A percentile compares a stretch with the other conserved stretches of the same genome.
Evolutionary conservation across 2,888 invertebrate species (phyloP).

Genomic region (Sarcophaga carnaria): DNA sequence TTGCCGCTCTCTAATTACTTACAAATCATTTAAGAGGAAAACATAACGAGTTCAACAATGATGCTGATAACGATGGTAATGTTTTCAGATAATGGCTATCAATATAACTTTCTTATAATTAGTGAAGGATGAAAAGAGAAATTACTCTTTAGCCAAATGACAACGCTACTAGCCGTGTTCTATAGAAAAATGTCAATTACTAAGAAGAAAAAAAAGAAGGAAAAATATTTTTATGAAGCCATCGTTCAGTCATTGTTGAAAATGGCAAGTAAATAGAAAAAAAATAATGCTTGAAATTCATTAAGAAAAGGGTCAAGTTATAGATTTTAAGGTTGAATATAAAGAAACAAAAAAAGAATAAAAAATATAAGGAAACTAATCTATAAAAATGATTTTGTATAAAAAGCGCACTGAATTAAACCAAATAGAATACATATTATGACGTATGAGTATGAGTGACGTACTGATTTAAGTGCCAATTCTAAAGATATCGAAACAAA

Average conservation of each 20-base stretch:
- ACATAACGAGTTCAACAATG: constrained; percentile 64
- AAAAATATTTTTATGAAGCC: neutral
- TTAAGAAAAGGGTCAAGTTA: no score
- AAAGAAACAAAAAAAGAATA: no score
- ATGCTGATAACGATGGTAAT: constrained; percentile 18
- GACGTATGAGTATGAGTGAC: no score
- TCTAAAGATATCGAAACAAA: no score
- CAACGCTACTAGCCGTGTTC: neutral
- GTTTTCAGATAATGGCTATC: constrained; percentile 51
- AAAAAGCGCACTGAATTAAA: no score
- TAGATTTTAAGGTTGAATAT: no score
- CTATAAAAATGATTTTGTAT: no score
- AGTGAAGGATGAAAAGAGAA: constrained; percentile 7
- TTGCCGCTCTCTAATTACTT: constrained; percentile 61
- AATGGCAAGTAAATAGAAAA: no score
- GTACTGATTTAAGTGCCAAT: no score
- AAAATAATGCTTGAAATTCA: no score
- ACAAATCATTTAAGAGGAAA: constrained; percentile 58
- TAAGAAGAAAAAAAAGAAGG: neutral
- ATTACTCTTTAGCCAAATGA: neutral
- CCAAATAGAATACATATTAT: no score
- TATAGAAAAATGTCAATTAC: neutral
- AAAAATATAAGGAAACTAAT: no score
- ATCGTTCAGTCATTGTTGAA: neutral
- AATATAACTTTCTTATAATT: constrained; percentile 58